These are phyloP conservation scores for Leuciscus idus DNA, from an alignment of 2,113 vertebrate species.

Conservation along the genomic window DNA sequence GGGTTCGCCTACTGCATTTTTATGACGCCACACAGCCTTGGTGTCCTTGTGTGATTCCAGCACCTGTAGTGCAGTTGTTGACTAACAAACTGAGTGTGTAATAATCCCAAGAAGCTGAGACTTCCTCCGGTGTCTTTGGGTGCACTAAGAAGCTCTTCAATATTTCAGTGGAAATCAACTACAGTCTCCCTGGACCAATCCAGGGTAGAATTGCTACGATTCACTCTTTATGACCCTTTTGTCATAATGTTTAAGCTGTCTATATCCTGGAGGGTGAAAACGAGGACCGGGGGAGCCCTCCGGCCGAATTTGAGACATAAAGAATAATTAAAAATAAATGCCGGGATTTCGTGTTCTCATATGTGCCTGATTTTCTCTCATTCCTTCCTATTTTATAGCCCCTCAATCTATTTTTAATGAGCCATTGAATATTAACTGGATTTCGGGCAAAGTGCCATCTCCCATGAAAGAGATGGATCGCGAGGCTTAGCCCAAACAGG, in stretches of 20 bases:
- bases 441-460: slow-evolving; percentile 73
- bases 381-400: slow-evolving; percentile 71
- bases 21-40: slow-evolving; percentile 53
- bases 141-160: slow-evolving; percentile 70
- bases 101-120: background rate
- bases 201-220: slow-evolving; percentile 65
- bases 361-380: slow-evolving; percentile 67
- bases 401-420: slow-evolving; percentile 80
- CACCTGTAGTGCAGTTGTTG: background rate
- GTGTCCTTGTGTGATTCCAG: background rate
- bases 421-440: slow-evolving; percentile 80
- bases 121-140: slow-evolving; percentile 63
- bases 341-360: slow-evolving; percentile 67
- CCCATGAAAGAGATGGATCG: slow-evolving; percentile 71
- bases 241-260: slow-evolving; percentile 37
- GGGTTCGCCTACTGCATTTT: slow-evolving; percentile 82
- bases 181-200: slow-evolving; percentile 74
- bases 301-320: slow-evolving; percentile 65
- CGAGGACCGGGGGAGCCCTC: slow-evolving; percentile 66
- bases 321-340: slow-evolving; percentile 74
- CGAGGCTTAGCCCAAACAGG: slow-evolving; percentile 61
- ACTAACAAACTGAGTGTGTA: background rate
- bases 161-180: slow-evolving; percentile 81
- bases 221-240: slow-evolving; percentile 64
- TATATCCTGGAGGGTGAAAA: slow-evolving; percentile 43